Conservation (phyloP, 2,797 vertebrate genomes). For the Sebastes miniatus region DNA sequence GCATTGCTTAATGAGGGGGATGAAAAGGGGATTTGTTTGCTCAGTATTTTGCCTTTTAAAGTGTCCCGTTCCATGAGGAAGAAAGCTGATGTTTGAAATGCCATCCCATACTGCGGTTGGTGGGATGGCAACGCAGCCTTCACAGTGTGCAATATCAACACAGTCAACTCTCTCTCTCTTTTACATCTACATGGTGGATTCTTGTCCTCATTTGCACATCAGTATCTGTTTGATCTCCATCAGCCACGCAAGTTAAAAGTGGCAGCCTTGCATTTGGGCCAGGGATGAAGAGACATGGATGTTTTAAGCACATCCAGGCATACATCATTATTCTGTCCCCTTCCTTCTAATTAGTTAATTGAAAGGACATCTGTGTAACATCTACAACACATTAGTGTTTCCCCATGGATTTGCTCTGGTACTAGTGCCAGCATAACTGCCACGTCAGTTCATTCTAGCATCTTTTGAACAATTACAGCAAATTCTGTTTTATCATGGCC, state of each 20-base stretch:
- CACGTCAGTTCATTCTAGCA: slow-evolving; percentile 16
- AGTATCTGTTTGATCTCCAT: slow-evolving; percentile 71
- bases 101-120: slow-evolving; percentile 14
- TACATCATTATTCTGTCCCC: slow-evolving; percentile 56
- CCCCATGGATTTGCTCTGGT: slow-evolving; percentile 43
- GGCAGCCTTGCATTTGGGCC: slow-evolving; percentile 46
- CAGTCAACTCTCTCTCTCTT: slow-evolving; percentile 32
- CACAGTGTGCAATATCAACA: slow-evolving; percentile 19
- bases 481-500: slow-evolving; percentile 23
- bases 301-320: slow-evolving; percentile 57
- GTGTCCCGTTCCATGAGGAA: slow-evolving; percentile 10
- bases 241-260: slow-evolving; percentile 64
- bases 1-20: not conserved
- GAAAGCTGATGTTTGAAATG: slow-evolving; percentile 44
- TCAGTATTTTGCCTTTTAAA: slow-evolving; percentile 32
- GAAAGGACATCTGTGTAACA: slow-evolving; percentile 72
- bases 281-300: slow-evolving; percentile 47
- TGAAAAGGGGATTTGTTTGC: slow-evolving; percentile 33
- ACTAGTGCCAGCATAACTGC: not conserved
- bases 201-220: slow-evolving; percentile 70
- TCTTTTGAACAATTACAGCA: slow-evolving; percentile 44
- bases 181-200: slow-evolving; percentile 45
- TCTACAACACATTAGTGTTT: slow-evolving; percentile 65
- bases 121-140: slow-evolving; percentile 8
- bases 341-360: slow-evolving; percentile 74